Percentiles rank a stretch among this genome's conserved stretches.
These are phyloP conservation scores for Rhynchonycteris naso DNA, from an alignment of 2,797 vertebrate species.

Conservation along the genomic window DNA sequence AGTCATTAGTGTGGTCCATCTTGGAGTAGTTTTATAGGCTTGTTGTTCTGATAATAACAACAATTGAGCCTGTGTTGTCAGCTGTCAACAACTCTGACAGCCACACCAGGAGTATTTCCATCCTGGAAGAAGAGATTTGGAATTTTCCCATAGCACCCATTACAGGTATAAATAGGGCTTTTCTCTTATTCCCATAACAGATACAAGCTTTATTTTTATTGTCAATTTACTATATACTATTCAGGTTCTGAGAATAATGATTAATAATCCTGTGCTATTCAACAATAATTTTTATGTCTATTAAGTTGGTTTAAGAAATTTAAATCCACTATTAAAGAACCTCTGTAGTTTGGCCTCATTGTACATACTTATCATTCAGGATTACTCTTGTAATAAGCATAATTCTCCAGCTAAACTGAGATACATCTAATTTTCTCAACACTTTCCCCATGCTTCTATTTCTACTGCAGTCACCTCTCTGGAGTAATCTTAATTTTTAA, in stretches of 20 bases:
- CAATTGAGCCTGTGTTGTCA: neutral
- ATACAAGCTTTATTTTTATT: neutral
- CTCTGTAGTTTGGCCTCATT: neutral
- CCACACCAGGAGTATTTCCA: neutral
- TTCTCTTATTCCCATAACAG: neutral
- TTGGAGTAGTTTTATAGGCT: no score
- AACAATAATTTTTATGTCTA: neutral
- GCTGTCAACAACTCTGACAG: neutral
- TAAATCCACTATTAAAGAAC: neutral
- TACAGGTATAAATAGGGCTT: neutral
- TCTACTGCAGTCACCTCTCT: neutral
- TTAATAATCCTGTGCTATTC: neutral
- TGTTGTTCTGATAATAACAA: neutral
- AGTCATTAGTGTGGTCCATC: neutral
- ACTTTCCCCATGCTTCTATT: neutral
- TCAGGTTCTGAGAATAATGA: neutral
- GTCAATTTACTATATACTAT: neutral
- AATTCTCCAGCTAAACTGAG: neutral
- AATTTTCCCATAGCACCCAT: rapidly evolving
- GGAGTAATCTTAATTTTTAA: neutral
- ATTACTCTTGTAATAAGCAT: neutral
- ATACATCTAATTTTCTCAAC: neutral
- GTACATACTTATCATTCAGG: neutral
- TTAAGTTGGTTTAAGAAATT: neutral
- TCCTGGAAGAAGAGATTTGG: neutral